These are phyloP conservation scores for Actinernus sp. DNA, from an alignment of 92 coral and sea anemone genomes.

Conservation along the genomic window DNA sequence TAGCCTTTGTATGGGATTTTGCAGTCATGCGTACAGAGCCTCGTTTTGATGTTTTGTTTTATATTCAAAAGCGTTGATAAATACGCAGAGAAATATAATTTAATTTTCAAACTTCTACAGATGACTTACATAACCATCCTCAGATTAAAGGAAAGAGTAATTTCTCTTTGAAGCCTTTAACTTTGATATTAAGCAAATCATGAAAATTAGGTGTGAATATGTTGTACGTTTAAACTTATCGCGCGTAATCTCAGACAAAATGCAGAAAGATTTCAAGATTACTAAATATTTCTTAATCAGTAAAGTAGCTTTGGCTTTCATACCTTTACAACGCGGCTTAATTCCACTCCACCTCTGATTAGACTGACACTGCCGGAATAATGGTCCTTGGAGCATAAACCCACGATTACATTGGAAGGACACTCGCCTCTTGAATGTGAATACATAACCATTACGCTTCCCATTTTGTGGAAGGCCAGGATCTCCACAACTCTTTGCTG, in stretches of 20 bases:
- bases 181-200: too few relatives aligned
- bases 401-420: constrained; percentile 63
- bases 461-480: constrained; percentile 76
- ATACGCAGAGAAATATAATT: too few relatives aligned
- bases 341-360: constrained; percentile 78
- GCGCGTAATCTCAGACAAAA: background rate
- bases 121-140: too few relatives aligned
- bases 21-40: too few relatives aligned
- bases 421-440: constrained; percentile 64
- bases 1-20: background rate
- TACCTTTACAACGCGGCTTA: constrained; percentile 72
- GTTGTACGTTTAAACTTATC: too few relatives aligned
- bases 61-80: too few relatives aligned
- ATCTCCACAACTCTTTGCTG: constrained; percentile 82
- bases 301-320: background rate
- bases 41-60: too few relatives aligned
- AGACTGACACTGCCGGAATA: constrained; percentile 71
- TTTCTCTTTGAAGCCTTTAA: too few relatives aligned
- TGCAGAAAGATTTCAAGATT: background rate
- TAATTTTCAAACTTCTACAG: too few relatives aligned
- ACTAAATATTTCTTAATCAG: background rate
- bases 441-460: constrained; percentile 47
- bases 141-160: too few relatives aligned
- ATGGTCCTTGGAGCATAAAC: constrained; percentile 44
- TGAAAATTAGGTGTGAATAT: too few relatives aligned